Percentiles rank a stretch among this genome's conserved stretches.
Conservation (phyloP, 2,113 vertebrate genomes). For the Nothoprocta perdicaria region DNA sequence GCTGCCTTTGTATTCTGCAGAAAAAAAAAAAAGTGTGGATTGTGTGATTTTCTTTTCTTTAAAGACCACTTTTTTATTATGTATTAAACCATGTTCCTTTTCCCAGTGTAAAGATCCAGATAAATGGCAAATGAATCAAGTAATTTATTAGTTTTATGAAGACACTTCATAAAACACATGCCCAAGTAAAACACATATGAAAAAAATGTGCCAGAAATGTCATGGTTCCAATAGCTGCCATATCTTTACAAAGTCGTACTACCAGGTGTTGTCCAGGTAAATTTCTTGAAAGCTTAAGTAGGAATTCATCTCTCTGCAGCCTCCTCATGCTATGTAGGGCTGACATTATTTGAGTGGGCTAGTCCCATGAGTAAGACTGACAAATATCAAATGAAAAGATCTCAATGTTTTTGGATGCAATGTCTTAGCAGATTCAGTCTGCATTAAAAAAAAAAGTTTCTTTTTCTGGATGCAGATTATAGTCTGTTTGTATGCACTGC, state of each 20-base stretch:
- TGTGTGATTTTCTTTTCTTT: background rate
- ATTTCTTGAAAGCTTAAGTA: background rate
- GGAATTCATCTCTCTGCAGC: background rate
- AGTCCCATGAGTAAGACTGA: background rate
- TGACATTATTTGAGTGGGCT: background rate
- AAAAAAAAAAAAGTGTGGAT: background rate
- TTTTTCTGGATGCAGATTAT: background rate
- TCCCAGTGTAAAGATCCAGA: background rate
- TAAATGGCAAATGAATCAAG: background rate
- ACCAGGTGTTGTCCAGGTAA: background rate
- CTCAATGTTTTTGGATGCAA: background rate
- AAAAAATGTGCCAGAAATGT: background rate
- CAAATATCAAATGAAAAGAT: background rate
- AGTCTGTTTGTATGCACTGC: background rate
- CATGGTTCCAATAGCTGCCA: background rate
- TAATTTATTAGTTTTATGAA: background rate
- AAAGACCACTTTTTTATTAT: background rate
- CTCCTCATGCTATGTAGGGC: accelerated
- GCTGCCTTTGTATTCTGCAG: background rate
- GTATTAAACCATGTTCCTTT: background rate
- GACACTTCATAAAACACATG: background rate
- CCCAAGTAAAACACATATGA: background rate
- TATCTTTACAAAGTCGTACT: background rate
- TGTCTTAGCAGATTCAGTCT: background rate
- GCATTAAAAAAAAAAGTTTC: background rate